Evolutionary conservation across 2,797 vertebrate genomes (phyloP).

Genomic region (Acridotheres tristis): DNA sequence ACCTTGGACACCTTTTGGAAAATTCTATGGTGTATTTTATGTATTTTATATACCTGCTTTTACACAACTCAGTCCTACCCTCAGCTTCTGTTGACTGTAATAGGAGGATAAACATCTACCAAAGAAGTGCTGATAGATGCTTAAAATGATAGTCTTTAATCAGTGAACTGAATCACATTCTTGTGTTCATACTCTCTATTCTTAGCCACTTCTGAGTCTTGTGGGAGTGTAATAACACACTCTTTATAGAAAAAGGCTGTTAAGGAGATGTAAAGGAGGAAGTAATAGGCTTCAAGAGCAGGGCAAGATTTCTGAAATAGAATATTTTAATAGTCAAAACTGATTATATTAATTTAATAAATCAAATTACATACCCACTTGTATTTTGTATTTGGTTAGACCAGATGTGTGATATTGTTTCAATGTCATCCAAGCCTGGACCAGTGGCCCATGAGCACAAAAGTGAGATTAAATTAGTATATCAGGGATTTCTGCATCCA

Average conservation of each 20-base stretch:
- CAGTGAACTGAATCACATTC: not conserved
- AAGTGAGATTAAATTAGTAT: not conserved
- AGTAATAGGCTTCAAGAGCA: not conserved
- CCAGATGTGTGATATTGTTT: not conserved
- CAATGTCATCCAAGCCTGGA: not conserved
- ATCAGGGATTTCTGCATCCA: not conserved
- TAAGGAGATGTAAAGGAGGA: not conserved
- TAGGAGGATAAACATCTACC: not conserved
- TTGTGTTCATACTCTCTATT: not conserved
- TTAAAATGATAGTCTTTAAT: not conserved
- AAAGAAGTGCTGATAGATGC: not conserved
- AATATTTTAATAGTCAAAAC: not conserved
- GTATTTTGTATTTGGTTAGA: not conserved
- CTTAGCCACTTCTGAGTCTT: not conserved
- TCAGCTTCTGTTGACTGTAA: not conserved
- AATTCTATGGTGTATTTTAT: accelerated
- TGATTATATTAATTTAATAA: not conserved
- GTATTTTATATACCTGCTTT: not conserved
- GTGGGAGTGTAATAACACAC: not conserved
- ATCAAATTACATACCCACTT: not conserved
- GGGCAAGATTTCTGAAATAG: not conserved
- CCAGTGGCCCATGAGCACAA: not conserved
- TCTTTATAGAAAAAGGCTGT: not conserved
- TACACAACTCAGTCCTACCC: not conserved
- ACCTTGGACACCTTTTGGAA: not conserved